Conservation (phyloP, 1,140 invertebrate species). For the Apis mellifera region DNA sequence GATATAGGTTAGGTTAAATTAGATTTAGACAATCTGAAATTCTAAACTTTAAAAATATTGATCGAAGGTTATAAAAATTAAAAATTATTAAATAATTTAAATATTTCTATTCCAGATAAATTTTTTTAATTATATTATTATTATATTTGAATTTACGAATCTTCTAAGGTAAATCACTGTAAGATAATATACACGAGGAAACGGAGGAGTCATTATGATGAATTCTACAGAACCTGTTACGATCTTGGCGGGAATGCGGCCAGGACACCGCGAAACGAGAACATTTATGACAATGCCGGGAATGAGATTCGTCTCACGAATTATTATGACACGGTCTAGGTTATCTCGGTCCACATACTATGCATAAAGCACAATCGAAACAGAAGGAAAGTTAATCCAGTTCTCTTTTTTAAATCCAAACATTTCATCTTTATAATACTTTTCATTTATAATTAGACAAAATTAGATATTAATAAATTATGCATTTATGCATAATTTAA, state of each 20-base stretch:
- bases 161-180: no score
- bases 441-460: neutral
- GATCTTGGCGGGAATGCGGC: neutral
- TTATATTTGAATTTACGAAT: no score
- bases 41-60: no score
- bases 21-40: no score
- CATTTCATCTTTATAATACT: neutral
- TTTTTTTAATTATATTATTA: no score
- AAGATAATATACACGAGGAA: no score
- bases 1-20: no score
- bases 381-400: neutral
- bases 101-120: no score
- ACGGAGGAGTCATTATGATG: neutral
- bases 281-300: neutral
- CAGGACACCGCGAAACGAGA: conserved; percentile 6
- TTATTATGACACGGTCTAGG: conserved; percentile 5
- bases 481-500: no score
- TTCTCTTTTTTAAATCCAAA: neutral
- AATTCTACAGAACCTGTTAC: neutral
- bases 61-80: no score
- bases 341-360: neutral
- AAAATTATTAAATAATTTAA: no score
- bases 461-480: neutral
- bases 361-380: neutral
- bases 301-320: conserved; percentile 10